These are phyloP conservation scores for Delia radicum DNA, from an alignment of 1,140 invertebrate genomes.

Conservation along the genomic window DNA sequence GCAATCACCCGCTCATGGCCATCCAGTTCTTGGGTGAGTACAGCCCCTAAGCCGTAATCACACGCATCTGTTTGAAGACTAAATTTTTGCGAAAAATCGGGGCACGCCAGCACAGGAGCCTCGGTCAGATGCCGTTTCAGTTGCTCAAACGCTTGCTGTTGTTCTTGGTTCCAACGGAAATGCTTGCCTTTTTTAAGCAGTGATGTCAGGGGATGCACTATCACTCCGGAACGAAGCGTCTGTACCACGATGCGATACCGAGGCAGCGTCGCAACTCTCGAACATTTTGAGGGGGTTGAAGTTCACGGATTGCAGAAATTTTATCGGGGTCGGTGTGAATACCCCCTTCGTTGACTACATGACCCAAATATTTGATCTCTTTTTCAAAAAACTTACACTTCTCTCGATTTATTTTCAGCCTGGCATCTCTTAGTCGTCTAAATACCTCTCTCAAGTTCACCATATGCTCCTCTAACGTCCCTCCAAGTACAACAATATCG, in stretches of 20 bases:
- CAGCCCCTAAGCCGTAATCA: constrained; percentile 36
- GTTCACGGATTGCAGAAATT: not conserved
- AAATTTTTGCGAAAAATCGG: constrained; percentile 30
- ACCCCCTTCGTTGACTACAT: too few species aligned
- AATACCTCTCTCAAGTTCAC: too few species aligned
- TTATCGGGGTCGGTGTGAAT: too few species aligned
- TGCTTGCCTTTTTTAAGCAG: not conserved
- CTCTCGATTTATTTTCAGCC: too few species aligned
- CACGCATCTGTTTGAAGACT: constrained; percentile 35
- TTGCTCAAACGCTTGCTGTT: constrained; percentile 22
- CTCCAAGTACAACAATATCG: too few species aligned
- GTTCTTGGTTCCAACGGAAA: not conserved
- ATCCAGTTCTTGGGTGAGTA: too few species aligned
- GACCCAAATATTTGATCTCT: too few species aligned
- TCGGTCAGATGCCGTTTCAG: constrained; percentile 24
- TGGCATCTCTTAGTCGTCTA: too few species aligned
- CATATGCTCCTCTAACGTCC: too few species aligned
- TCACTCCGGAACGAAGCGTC: constrained; percentile 27
- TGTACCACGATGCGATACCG: constrained; percentile 27
- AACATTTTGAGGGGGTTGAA: not conserved
- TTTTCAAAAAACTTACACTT: too few species aligned
- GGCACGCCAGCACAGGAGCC: constrained; percentile 30
- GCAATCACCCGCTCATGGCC: too few species aligned
- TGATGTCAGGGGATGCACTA: constrained; percentile 22
- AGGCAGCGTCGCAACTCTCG: constrained; percentile 23